These are phyloP conservation scores for Mycteria americana DNA, from an alignment of 2,797 vertebrate genomes.

Conservation along the genomic window DNA sequence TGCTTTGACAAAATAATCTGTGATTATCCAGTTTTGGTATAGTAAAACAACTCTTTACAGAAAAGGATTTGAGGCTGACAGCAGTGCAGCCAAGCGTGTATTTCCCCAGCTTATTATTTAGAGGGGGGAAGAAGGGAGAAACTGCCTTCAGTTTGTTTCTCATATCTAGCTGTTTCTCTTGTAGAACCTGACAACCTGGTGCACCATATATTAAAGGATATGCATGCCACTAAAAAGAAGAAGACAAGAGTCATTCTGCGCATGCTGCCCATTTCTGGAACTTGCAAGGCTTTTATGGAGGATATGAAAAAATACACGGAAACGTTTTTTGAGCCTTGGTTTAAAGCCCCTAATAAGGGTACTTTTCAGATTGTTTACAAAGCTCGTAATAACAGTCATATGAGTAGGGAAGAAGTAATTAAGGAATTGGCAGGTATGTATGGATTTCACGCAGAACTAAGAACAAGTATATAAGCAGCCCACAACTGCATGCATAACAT, in stretches of 20 bases:
- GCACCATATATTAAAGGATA: constrained; percentile 90
- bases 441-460: background rate
- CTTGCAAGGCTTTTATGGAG: constrained; percentile 91
- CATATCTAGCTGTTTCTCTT: background rate
- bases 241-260: constrained; percentile 90
- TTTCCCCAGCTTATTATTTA: background rate
- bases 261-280: constrained; percentile 92
- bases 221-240: constrained; percentile 89
- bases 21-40: background rate
- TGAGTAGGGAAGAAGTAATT: constrained; percentile 92
- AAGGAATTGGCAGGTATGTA: constrained; percentile 88
- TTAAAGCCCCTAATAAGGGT: constrained; percentile 87
- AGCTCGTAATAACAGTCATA: constrained; percentile 92
- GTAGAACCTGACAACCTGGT: constrained; percentile 90
- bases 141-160: background rate
- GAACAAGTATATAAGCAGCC: background rate
- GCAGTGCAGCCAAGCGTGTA: background rate
- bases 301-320: constrained; percentile 90
- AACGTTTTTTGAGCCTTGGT: constrained; percentile 91
- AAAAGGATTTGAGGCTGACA: background rate
- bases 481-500: background rate
- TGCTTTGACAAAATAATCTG: background rate
- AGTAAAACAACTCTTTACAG: background rate
- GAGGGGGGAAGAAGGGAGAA: background rate
- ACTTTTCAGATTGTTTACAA: constrained; percentile 94